These are phyloP conservation scores for Meda fulgida DNA, from an alignment of 2,797 vertebrate genomes.

Conservation along the genomic window DNA sequence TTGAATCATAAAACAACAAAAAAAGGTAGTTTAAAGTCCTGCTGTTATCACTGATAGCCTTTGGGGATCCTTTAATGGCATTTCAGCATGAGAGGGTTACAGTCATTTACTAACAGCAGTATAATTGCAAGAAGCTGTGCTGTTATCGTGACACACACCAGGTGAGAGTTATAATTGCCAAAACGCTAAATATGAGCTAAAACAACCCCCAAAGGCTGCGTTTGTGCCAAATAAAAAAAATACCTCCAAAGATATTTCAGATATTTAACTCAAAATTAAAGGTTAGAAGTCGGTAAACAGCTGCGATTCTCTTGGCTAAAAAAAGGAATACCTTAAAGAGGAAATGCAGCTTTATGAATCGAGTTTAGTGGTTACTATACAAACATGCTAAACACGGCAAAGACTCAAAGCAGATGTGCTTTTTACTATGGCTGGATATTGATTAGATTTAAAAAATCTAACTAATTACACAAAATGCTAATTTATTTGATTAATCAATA, in stretches of 20 bases:
- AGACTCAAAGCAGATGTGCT: not conserved
- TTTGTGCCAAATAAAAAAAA: conserved; percentile 45
- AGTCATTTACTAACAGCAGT: conserved; percentile 47
- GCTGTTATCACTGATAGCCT: conserved; percentile 24
- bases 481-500: not conserved
- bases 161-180: conserved; percentile 59
- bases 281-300: conserved; percentile 40
- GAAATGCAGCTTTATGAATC: not conserved
- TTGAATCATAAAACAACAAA: not conserved
- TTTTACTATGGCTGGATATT: not conserved
- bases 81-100: conserved; percentile 44
- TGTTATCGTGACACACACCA: conserved; percentile 53
- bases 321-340: not conserved
- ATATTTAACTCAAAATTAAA: conserved; percentile 40
- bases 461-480: not conserved
- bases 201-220: conserved; percentile 47
- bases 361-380: not conserved
- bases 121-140: conserved; percentile 53
- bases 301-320: conserved; percentile 25
- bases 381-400: not conserved
- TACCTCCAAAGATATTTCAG: conserved; percentile 35
- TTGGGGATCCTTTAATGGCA: conserved; percentile 46
- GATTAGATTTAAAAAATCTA: not conserved
- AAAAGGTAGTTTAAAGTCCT: conserved; percentile 7
- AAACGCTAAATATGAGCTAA: conserved; percentile 51